These are phyloP conservation scores for Exephanes ischioxanthus DNA, from an alignment of 2,888 invertebrate species.

Conservation along the genomic window DNA sequence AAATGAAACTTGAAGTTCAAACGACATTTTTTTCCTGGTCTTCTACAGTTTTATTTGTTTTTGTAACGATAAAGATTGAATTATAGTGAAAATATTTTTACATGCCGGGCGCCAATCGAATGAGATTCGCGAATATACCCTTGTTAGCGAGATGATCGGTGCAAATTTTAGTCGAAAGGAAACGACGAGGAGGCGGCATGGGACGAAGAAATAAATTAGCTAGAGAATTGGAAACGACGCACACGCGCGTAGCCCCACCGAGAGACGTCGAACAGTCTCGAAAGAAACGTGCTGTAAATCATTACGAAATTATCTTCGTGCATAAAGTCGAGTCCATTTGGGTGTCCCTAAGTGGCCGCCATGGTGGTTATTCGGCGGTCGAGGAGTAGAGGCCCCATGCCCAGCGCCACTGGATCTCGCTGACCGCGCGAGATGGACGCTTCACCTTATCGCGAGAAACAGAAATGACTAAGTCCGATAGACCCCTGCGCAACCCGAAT, in stretches of 20 bases:
- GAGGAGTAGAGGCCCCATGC: conserved; percentile 42
- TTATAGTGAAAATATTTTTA: not conserved
- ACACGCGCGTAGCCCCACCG: conserved; percentile 12
- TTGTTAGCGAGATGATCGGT: conserved; percentile 26
- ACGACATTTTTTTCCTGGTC: not conserved
- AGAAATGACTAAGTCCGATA: conserved; percentile 70
- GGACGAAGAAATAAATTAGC: conserved; percentile 59
- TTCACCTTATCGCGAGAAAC: conserved; percentile 71
- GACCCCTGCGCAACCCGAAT: conserved; percentile 59
- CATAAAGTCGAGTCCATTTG: conserved; percentile 78
- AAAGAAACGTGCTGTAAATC: conserved; percentile 74
- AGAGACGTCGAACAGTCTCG: conserved; percentile 44
- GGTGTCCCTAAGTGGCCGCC: conserved; percentile 78
- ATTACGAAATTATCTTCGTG: conserved; percentile 79
- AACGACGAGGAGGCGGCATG: conserved; percentile 14
- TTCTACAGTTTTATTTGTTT: not conserved
- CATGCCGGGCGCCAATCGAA: not conserved
- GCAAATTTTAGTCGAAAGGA: conserved; percentile 25
- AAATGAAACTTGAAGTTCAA: conserved; percentile 33
- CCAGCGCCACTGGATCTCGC: conserved; percentile 69
- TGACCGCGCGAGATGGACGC: conserved; percentile 54
- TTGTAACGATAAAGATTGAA: conserved; percentile 1
- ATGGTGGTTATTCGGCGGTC: conserved; percentile 67
- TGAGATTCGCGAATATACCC: conserved; percentile 3
- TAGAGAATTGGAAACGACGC: conserved; percentile 63